Evolutionary conservation across 2,113 vertebrate genomes (phyloP), one percentile per base, ranked within the genome.

Genomic region (Danionella cerebrum): DNA sequence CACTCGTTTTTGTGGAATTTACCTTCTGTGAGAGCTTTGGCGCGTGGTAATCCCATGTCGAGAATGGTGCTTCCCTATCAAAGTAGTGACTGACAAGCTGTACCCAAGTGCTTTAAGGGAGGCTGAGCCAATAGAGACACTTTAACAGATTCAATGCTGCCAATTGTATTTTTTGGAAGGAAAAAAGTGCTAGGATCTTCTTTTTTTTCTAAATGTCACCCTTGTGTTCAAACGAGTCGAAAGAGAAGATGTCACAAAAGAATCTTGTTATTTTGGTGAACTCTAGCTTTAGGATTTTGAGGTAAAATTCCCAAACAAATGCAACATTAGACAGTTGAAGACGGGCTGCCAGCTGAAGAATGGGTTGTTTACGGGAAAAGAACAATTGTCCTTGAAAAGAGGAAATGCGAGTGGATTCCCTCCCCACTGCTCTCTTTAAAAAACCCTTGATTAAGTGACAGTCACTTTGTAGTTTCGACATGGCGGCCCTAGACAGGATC

Each of bases 381-480:
- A 60, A 72, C 57, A 65, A 54, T 67, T 63, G 71, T 78, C 69
- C 76, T 80, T 75, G 76, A 74, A 74, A 65, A 72, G 48, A 18
- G 41, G 62, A 22, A 66, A 66, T 38, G 59, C 31, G 18, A 35
- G 16, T 57, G 12, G 69, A 73, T 70, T 67, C 75, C 63, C 64
- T 42, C 45, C 60, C 59, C 11, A 64, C 67, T 21, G 52, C 62
- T 2, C 72, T 72, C 65, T 78, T 77, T 76, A 74, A 75, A 78
- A 63, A 65, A 13, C 33, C 52, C 67, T 22, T 78, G 76, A 78
- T 78, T 69, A 78, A 76, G 50, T 78, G 74, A 76, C 72, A 72
- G 76, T 42, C 29, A 8, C 78, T 73, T 78, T 80, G 67, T 78
- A 74, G 71, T 76, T 67, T 72, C 66, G 51, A 76, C 66, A 48